Percentiles rank a stretch among this genome's conserved stretches.
Conservation (phyloP, 37 sponge, comb jelly and placozoan species). For the Ephydatia muelleri region DNA sequence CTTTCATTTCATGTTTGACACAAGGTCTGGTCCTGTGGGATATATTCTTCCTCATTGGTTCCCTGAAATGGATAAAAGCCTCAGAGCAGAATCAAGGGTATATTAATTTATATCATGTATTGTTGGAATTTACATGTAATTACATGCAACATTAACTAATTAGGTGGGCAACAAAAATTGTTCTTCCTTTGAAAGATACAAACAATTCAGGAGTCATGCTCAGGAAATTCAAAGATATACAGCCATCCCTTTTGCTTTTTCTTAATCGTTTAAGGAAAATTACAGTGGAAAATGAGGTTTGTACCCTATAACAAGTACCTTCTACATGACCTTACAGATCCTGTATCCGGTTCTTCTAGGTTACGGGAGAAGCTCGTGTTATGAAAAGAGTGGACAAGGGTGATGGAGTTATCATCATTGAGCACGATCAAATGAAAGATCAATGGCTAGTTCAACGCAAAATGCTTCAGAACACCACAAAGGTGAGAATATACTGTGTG, state of each 20-base stretch:
- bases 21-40: slow-evolving; percentile 59
- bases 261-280: slow-evolving; percentile 70
- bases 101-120: too few relatives aligned
- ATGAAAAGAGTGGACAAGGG: slow-evolving; percentile 38
- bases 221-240: slow-evolving; percentile 55
- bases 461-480: slow-evolving; percentile 31
- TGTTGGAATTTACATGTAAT: too few relatives aligned
- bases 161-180: slow-evolving; percentile 65
- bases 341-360: slow-evolving; percentile 11
- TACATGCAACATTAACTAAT: background rate
- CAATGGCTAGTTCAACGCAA: slow-evolving; percentile 66
- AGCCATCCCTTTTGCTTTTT: slow-evolving; percentile 70
- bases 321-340: background rate
- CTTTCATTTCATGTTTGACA: slow-evolving; percentile 58
- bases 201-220: slow-evolving; percentile 18
- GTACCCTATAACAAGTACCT: background rate
- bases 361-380: background rate
- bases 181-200: slow-evolving; percentile 53
- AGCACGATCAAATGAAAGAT: slow-evolving; percentile 29
- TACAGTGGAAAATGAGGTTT: slow-evolving; percentile 55
- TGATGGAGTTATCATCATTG: slow-evolving; percentile 30
- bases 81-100: background rate
- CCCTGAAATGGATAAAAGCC: background rate
- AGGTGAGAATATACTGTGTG: slow-evolving; percentile 18
- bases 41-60: slow-evolving; percentile 73